Conservation (phyloP, 2,797 vertebrate species). For the Galago senegalensis region DNA sequence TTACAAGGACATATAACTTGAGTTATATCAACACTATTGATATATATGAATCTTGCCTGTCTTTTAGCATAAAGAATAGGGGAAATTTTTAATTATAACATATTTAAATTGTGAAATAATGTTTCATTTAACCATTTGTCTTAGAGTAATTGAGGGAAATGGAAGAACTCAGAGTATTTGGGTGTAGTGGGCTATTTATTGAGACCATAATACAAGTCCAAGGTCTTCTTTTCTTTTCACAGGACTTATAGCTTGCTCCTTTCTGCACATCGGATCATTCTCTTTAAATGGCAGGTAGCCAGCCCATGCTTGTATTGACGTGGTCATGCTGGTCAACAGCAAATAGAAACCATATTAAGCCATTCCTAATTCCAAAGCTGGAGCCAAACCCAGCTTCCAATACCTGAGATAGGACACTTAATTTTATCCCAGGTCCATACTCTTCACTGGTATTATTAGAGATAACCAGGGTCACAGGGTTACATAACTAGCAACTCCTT, state of each 20-base stretch:
- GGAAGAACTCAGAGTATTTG: constrained; percentile 1
- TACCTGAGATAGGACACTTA: background rate
- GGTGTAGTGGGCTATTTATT: background rate
- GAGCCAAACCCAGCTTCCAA: background rate
- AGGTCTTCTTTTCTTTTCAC: background rate
- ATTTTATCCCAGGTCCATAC: background rate
- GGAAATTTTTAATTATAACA: background rate
- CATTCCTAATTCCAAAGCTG: background rate
- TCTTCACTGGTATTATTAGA: background rate
- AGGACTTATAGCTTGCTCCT: background rate
- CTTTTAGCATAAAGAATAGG: background rate
- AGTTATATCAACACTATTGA: background rate
- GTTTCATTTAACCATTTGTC: background rate
- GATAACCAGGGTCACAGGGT: background rate
- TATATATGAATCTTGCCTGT: background rate
- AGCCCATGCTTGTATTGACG: background rate
- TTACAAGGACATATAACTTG: background rate
- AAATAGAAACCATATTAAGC: background rate
- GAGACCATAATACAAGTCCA: background rate
- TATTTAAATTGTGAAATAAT: constrained; percentile 18
- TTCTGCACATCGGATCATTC: background rate
- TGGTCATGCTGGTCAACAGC: background rate
- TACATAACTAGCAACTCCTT: background rate
- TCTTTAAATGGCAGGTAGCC: background rate
- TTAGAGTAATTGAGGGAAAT: background rate